These are phyloP conservation scores for Noctua janthina DNA, from an alignment of 2,888 invertebrate genomes.

Conservation along the genomic window DNA sequence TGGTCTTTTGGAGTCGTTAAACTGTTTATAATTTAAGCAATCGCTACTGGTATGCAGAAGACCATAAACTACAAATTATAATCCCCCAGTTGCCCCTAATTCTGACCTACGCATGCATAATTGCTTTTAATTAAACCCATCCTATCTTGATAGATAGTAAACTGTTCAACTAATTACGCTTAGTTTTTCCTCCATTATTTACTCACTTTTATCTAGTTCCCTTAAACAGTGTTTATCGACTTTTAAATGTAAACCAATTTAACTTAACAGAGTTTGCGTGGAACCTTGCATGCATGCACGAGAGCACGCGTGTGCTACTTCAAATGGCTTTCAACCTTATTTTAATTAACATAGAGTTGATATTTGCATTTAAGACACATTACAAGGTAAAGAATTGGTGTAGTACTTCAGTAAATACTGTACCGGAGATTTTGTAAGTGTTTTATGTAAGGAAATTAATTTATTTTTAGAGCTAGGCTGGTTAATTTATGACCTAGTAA, in stretches of 20 bases:
- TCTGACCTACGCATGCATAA: conserved; percentile 6
- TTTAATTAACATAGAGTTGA: conserved; percentile 40
- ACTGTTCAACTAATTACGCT: conserved; percentile 45
- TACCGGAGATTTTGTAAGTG: conserved; percentile 45
- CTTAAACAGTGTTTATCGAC: conserved; percentile 62
- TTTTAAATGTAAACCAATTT: conserved; percentile 71
- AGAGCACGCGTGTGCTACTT: conserved; percentile 54
- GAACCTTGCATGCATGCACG: conserved; percentile 57
- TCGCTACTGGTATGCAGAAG: not conserved
- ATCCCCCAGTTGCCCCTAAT: not conserved
- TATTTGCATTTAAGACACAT: conserved; percentile 44
- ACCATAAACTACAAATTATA: not conserved
- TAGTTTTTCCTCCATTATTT: conserved; percentile 60
- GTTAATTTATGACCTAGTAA: conserved; percentile 30
- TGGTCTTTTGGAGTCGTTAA: not conserved
- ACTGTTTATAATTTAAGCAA: not conserved
- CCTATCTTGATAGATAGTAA: conserved; percentile 48
- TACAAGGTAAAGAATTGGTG: conserved; percentile 31
- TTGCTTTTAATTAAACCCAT: conserved; percentile 33
- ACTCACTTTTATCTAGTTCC: conserved; percentile 56
- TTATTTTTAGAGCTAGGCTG: conserved; percentile 26
- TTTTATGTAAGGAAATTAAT: conserved; percentile 34
- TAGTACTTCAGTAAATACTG: conserved; percentile 12
- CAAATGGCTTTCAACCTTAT: conserved; percentile 56
- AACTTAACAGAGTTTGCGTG: conserved; percentile 65